Percentiles rank a stretch among this genome's conserved stretches.
Conservation (phyloP, 2,113 vertebrate species). For the Andinoacara biseriatus region DNA sequence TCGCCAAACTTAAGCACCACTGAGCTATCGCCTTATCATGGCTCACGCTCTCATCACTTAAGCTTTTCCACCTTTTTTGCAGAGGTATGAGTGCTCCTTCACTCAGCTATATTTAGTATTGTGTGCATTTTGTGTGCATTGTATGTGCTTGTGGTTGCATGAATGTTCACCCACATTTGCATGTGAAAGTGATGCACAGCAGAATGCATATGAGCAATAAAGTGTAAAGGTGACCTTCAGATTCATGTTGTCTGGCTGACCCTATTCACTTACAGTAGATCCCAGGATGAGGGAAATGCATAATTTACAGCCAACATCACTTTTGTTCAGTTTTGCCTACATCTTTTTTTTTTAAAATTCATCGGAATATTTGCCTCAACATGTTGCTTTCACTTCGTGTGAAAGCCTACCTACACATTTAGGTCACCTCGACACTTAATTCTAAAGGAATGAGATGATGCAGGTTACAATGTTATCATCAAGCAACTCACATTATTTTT, state of each 20-base stretch:
- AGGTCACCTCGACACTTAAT: background rate
- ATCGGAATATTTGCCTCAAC: too few relatives aligned
- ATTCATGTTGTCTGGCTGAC: slow-evolving; percentile 1
- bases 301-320: background rate
- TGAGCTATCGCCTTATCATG: slow-evolving; percentile 26
- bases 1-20: slow-evolving; percentile 32
- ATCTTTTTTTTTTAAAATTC: too few relatives aligned
- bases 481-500: background rate
- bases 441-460: background rate
- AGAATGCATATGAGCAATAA: slow-evolving; percentile 19
- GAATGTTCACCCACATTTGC: background rate
- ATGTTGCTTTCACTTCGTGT: background rate
- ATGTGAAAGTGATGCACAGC: slow-evolving; percentile 7
- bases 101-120: slow-evolving; percentile 8
- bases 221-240: slow-evolving; percentile 41
- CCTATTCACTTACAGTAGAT: slow-evolving; percentile 8
- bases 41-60: slow-evolving; percentile 9
- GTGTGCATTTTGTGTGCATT: background rate
- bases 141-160: background rate
- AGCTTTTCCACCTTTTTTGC: slow-evolving; percentile 14
- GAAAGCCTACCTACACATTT: background rate
- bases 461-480: background rate
- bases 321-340: background rate
- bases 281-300: background rate
- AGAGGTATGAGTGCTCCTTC: slow-evolving; percentile 19